Evolutionary conservation across 53 echinoderm and acorn worm species (phyloP).

Genomic region (Astropecten irregularis): DNA sequence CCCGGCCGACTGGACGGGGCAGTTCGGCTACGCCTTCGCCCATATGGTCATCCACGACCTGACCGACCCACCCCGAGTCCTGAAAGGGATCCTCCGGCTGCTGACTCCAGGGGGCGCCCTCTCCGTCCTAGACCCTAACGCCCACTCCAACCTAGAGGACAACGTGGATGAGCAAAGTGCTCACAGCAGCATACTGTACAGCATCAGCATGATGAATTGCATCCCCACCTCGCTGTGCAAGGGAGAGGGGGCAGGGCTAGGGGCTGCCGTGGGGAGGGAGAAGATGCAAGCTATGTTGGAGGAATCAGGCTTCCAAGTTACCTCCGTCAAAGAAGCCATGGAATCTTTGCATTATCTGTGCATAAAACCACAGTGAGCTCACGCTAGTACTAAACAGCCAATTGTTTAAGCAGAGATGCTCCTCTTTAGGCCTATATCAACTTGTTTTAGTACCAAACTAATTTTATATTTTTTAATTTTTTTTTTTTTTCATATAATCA

Average conservation of each 20-base stretch:
- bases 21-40: slow-evolving; percentile 17
- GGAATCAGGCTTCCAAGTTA: not conserved
- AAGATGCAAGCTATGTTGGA: not conserved
- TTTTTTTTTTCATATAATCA: too few relatives aligned
- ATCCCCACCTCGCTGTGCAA: slow-evolving; percentile 16
- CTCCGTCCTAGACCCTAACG: slow-evolving; percentile 7
- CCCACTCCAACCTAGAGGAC: not conserved
- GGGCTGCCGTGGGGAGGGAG: not conserved
- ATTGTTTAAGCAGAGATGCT: not conserved
- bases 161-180: not conserved
- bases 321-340: not conserved
- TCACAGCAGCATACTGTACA: not conserved
- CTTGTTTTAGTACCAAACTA: too few relatives aligned
- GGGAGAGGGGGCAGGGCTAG: slow-evolving; percentile 15
- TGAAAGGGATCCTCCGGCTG: slow-evolving; percentile 1
- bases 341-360: not conserved
- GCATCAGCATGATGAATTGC: slow-evolving; percentile 27
- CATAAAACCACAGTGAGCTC: not conserved
- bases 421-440: too few relatives aligned
- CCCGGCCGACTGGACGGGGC: slow-evolving; percentile 8
- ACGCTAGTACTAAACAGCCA: not conserved
- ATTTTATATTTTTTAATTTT: too few relatives aligned
- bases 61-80: not conserved
- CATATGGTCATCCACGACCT: slow-evolving; percentile 43
- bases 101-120: not conserved